These are phyloP conservation scores for Mesocricetus auratus DNA, from an alignment of 2,113 vertebrate species.

Conservation along the genomic window DNA sequence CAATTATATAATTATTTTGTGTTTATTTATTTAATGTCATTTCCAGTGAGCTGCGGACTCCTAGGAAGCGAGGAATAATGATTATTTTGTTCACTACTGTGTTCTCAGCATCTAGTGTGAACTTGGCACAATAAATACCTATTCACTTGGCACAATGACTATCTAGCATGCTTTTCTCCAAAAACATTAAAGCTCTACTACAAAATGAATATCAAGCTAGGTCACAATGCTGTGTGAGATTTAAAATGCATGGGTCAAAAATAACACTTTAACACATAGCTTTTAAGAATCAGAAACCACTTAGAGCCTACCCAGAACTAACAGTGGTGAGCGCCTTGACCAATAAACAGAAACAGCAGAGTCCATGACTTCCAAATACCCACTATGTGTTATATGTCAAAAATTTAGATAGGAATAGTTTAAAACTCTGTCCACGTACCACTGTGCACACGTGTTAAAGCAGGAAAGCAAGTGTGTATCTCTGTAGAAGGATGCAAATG, in stretches of 20 bases:
- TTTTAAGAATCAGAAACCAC: conserved; percentile 43
- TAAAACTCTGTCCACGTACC: background rate
- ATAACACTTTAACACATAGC: conserved; percentile 1
- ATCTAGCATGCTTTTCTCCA: background rate
- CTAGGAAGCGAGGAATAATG: background rate
- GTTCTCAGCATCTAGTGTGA: conserved; percentile 12
- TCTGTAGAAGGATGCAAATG: conserved; percentile 17
- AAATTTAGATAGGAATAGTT: background rate
- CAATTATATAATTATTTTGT: conserved; percentile 32
- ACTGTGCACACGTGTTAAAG: background rate
- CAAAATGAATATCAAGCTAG: background rate
- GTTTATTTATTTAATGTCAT: conserved; percentile 37
- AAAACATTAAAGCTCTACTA: conserved; percentile 9
- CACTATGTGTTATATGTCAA: background rate
- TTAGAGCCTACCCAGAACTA: background rate
- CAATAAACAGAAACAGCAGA: background rate
- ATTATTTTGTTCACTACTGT: background rate
- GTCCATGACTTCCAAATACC: background rate
- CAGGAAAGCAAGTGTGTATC: background rate
- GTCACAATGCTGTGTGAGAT: background rate
- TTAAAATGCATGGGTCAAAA: background rate
- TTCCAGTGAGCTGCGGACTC: background rate
- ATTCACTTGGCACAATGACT: background rate
- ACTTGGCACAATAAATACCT: conserved; percentile 15
- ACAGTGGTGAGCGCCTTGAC: background rate